Evolutionary conservation across 1,140 invertebrate genomes (phyloP), one percentile per base, ranked within the genome.

Genomic region (Sipha flava): DNA sequence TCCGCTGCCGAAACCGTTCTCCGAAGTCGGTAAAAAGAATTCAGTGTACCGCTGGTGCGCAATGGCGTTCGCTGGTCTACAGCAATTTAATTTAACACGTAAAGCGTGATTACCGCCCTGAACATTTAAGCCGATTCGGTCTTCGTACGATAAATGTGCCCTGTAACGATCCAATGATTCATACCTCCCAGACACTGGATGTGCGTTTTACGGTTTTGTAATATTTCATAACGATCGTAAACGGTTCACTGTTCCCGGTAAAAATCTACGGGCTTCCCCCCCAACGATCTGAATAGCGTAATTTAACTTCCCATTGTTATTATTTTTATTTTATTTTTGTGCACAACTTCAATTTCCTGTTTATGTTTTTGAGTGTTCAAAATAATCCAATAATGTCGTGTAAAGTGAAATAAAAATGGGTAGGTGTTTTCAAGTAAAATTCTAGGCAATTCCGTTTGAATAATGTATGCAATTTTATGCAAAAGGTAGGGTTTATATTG

Each of bases 401-500:
- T 59, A 59, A 77, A 77, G 73, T 57, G 73, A 77, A 77, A 77
- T 77, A 77, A 77, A 77, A 77, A 59, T 57, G 34, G 52, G 34
- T 40, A 77, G 52, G 52, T 59, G 73, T 77, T 77, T 77, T 54
- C 34, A 43, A 40, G 73, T 59, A 77, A 59, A 77, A 59, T 77
- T 77, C 73, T 40, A 29, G 52, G 73, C 73, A 59, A 77, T 77
- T 77, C 52, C 34, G 73, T 77, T 77, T 77, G 73, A 77, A 77
- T 77, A 77, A 77, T 77, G 73, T 77, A 77, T 57, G 52, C 73
- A 59, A 77, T 77, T 77, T 57, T 77, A 77, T 77, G 73, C 52
- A 59, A 77, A 77, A 52, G 73, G 49, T 40, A 43, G 73, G 52
- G 49, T 77, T 43, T 75, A 54, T 75, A 75, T 77, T 77, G 73